Percentiles rank a stretch among this genome's conserved stretches.
phyloP scores from a whole-genome alignment of 2,113 vertebrate genomes.

The Coptodon bakossiorum region DNA sequence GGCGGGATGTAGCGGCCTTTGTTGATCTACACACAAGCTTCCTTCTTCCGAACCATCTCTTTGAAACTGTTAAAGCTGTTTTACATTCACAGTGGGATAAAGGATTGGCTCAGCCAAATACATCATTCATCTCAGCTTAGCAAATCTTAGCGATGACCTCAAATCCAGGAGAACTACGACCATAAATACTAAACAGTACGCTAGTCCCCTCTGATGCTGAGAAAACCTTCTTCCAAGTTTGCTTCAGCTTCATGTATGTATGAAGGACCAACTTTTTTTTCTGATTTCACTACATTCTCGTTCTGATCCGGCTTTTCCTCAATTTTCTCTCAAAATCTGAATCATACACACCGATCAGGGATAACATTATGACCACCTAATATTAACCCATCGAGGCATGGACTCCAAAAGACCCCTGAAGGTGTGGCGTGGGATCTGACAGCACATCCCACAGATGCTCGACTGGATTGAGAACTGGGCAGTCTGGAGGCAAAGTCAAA shows the following conservation, averaged over 20 bases:
- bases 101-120: background rate
- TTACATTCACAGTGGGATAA: background rate
- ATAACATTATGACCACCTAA: background rate
- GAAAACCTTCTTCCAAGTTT: background rate
- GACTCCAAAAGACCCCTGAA: background rate
- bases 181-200: background rate
- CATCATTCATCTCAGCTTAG: background rate
- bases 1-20: background rate
- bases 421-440: background rate
- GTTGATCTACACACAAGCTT: background rate
- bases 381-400: background rate
- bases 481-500: background rate
- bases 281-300: background rate
- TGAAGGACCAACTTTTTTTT: background rate
- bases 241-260: background rate
- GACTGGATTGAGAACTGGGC: background rate
- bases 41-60: background rate
- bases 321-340: background rate
- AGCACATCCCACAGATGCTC: background rate
- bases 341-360: background rate
- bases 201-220: background rate
- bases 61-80: background rate
- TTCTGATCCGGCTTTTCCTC: background rate
- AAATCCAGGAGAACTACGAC: background rate
- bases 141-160: background rate